phyloP scores from a whole-genome alignment of 2,113 vertebrate genomes.

The Cisticola juncidis region DNA sequence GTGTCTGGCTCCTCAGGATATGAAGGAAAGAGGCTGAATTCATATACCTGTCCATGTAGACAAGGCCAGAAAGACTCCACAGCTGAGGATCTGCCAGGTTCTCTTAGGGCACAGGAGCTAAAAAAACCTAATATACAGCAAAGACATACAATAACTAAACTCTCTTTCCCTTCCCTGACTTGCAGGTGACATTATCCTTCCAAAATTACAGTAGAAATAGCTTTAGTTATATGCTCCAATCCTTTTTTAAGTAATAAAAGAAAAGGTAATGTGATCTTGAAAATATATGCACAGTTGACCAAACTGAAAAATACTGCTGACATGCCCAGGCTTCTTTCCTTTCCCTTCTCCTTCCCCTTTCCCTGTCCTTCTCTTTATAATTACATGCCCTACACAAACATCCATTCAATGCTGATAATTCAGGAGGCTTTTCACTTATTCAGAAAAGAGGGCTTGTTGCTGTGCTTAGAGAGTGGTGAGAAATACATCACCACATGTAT shows the following conservation, averaged over 20 bases:
- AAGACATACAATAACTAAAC: not conserved
- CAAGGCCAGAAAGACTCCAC: not conserved
- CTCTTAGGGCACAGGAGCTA: not conserved
- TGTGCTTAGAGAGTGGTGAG: not conserved
- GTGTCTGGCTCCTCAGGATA: not conserved
- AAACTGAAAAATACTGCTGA: not conserved
- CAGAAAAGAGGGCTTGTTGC: not conserved
- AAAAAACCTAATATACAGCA: not conserved
- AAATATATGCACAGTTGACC: not conserved
- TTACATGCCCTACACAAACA: not conserved
- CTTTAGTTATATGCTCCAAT: not conserved
- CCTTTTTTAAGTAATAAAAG: not conserved
- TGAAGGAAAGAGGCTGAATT: not conserved
- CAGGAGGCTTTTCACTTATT: not conserved
- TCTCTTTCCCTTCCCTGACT: not conserved
- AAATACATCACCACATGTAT: not conserved
- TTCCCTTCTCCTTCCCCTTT: not conserved
- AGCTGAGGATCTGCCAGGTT: not conserved
- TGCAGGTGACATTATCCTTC: not conserved
- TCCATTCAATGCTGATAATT: not conserved
- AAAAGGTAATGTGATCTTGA: not conserved
- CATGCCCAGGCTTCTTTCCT: not conserved
- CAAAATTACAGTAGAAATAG: not conserved
- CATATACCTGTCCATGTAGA: accelerated
- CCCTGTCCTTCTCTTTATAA: not conserved